Evolutionary conservation across 2,113 vertebrate species (phyloP).

Genomic region (Sinocyclocheilus rhinocerous): DNA sequence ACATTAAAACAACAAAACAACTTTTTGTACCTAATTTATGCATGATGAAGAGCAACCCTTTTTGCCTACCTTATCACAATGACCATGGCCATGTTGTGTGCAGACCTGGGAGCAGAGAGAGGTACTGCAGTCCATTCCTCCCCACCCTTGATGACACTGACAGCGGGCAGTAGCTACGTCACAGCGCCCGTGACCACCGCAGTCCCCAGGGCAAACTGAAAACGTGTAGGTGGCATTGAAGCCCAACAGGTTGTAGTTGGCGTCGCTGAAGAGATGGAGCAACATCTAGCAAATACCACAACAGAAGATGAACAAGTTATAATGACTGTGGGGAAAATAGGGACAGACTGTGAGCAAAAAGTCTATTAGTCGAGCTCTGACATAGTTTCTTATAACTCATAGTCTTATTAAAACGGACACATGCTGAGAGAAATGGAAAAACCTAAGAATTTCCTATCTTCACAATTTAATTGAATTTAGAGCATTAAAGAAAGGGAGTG

Average conservation of each 20-base stretch:
- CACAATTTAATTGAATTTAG: not conserved
- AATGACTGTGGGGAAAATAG: not conserved
- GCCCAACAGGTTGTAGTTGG: constrained; percentile 90
- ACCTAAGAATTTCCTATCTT: not conserved
- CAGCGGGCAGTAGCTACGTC: constrained; percentile 76
- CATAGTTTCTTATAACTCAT: not conserved
- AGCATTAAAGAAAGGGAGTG: not conserved
- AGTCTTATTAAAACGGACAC: not conserved
- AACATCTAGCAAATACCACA: constrained; percentile 78
- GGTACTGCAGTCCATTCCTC: constrained; percentile 77
- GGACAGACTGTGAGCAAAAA: not conserved
- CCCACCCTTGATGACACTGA: constrained; percentile 84
- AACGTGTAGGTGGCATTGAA: constrained; percentile 89
- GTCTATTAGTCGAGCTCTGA: not conserved
- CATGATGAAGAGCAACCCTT: not conserved
- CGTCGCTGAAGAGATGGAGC: constrained; percentile 91
- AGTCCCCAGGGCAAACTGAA: constrained; percentile 84
- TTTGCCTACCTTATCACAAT: constrained; percentile 79
- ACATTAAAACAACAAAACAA: not conserved
- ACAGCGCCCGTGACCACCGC: constrained; percentile 81
- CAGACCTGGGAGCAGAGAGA: constrained; percentile 80
- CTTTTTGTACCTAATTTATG: not conserved
- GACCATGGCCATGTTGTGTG: constrained; percentile 77
- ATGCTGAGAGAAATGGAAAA: not conserved
- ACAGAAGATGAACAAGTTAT: not conserved